phyloP scores from a whole-genome alignment of 2,113 vertebrate genomes.

The Heterotis niloticus region DNA sequence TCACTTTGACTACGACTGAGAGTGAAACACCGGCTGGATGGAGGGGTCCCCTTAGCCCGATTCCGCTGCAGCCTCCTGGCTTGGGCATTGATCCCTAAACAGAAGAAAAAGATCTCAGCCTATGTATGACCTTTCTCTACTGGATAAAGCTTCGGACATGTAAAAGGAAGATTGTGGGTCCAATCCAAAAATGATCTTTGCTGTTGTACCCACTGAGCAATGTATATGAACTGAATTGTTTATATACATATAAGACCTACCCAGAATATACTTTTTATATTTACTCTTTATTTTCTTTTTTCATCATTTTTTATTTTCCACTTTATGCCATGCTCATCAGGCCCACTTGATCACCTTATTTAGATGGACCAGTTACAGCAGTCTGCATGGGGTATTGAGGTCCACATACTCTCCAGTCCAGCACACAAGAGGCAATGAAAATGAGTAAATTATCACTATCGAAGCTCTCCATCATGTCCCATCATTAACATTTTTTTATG shows the following conservation, averaged over 20 bases:
- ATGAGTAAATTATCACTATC: neutral
- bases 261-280: too few relatives aligned
- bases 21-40: conserved; percentile 56
- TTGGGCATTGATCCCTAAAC: conserved; percentile 82
- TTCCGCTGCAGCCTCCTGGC: conserved; percentile 85
- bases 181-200: neutral
- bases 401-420: neutral
- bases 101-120: conserved; percentile 31
- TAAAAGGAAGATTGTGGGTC: neutral
- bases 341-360: too few relatives aligned
- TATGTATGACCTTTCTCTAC: neutral
- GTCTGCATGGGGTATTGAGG: too few relatives aligned
- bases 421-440: neutral
- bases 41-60: conserved; percentile 77
- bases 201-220: neutral
- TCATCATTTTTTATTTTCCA: too few relatives aligned
- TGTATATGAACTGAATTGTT: too few relatives aligned
- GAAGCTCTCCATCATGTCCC: neutral
- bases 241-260: too few relatives aligned
- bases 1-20: conserved; percentile 84
- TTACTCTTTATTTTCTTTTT: too few relatives aligned
- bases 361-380: too few relatives aligned
- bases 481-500: neutral
- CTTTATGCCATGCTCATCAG: too few relatives aligned
- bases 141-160: too few relatives aligned